Conservation (phyloP, 2,888 invertebrate genomes). For the Eumacrocentrus americanus region DNA sequence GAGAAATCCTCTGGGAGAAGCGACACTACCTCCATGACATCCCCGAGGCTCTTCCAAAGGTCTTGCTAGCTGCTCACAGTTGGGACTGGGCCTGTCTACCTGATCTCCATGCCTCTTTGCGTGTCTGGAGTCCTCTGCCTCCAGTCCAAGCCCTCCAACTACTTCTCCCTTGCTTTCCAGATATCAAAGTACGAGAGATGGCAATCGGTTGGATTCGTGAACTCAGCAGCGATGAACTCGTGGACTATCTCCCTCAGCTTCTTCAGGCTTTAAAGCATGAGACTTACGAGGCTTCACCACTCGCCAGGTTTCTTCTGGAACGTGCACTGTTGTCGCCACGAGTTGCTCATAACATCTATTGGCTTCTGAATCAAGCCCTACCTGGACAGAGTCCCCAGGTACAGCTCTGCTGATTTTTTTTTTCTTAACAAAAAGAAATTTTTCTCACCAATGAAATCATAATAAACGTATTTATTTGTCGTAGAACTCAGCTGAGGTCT, state of each 20-base stretch:
- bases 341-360: conserved; percentile 94
- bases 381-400: conserved; percentile 84
- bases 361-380: conserved; percentile 85
- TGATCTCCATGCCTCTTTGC: conserved; percentile 86
- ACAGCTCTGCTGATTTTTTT: conserved; percentile 45
- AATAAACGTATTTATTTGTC: conserved; percentile 35
- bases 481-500: conserved; percentile 62
- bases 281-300: conserved; percentile 87
- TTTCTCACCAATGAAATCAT: neutral
- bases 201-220: conserved; percentile 83
- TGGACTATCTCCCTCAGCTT: conserved; percentile 91
- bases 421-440: neutral
- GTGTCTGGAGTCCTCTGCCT: conserved; percentile 84
- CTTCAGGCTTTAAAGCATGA: conserved; percentile 90
- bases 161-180: conserved; percentile 92
- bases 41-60: conserved; percentile 85
- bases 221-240: conserved; percentile 85
- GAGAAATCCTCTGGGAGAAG: conserved; percentile 92
- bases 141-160: conserved; percentile 92
- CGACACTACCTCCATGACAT: conserved; percentile 85
- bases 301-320: conserved; percentile 82
- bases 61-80: conserved; percentile 83
- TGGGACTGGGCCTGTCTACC: conserved; percentile 91
- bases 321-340: conserved; percentile 85
- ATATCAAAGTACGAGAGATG: conserved; percentile 82